Conservation (phyloP, 1,140 invertebrate genomes). For the Chelonus insularis region DNA sequence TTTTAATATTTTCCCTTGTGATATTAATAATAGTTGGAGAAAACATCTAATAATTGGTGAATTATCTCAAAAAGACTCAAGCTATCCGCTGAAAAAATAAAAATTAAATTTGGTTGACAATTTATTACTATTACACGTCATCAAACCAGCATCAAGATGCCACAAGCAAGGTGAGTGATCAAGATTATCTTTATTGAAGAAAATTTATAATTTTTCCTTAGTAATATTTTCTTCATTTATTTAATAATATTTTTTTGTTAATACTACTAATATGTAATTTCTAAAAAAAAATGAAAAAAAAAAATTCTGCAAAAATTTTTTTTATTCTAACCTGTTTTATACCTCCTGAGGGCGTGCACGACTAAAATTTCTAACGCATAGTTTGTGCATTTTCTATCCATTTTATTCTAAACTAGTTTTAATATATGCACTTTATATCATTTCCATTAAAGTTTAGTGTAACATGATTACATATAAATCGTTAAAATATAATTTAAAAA, state of each 20-base stretch:
- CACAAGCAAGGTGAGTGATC: constrained; percentile 51
- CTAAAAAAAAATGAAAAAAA: no score
- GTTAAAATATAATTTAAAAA: no score
- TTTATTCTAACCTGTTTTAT: constrained; percentile 26
- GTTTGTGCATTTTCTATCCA: no score
- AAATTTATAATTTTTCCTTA: neutral
- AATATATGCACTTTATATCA: no score
- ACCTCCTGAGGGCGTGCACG: constrained; percentile 24
- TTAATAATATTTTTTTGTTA: neutral
- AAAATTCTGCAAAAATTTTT: no score
- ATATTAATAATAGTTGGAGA: neutral
- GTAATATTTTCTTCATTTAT: neutral
- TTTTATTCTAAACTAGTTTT: no score
- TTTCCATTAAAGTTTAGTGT: no score
- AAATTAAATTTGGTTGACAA: constrained; percentile 12
- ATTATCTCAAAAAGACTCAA: neutral
- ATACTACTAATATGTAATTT: no score
- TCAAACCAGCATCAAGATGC: constrained; percentile 48
- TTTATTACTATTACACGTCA: constrained; percentile 39
- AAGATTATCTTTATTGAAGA: neutral
- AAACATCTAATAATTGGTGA: constrained; percentile 1
- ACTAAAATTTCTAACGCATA: neutral
- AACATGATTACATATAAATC: no score
- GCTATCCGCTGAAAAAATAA: neutral
- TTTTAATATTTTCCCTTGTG: constrained; percentile 21